phyloP scores from a whole-genome alignment of 2,888 invertebrate genomes.

The Mallateleia sp. region DNA sequence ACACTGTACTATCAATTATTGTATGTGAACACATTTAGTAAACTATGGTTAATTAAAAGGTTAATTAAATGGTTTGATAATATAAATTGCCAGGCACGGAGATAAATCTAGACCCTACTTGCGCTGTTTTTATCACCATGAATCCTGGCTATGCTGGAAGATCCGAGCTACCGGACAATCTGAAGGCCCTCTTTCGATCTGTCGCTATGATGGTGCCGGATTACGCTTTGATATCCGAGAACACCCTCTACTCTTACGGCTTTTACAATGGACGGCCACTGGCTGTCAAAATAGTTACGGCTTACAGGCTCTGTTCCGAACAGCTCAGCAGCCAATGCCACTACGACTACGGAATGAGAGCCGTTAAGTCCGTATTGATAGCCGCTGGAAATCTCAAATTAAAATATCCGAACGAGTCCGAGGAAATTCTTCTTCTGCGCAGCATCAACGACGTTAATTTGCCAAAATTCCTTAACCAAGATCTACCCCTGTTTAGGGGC shows the following conservation, averaged over 20 bases:
- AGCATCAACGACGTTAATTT: conserved; percentile 98
- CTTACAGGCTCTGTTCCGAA: conserved; percentile 97
- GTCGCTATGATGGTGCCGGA: conserved; percentile 99
- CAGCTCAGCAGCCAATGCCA: conserved; percentile 98
- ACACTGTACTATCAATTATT: too few relatives aligned
- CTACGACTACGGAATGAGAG: conserved; percentile 99
- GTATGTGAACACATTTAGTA: too few relatives aligned
- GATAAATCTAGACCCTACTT: conserved; percentile 93
- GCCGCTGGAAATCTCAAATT: conserved; percentile 98
- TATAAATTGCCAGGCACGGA: conserved; percentile 97
- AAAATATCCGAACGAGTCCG: conserved; percentile 96
- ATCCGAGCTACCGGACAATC: conserved; percentile 97
- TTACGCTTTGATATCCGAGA: conserved; percentile 98
- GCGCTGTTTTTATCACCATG: conserved; percentile 95
- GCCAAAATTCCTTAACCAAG: conserved; percentile 97
- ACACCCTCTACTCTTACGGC: conserved; percentile 97
- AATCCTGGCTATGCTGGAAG: conserved; percentile 97
- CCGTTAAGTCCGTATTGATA: conserved; percentile 97
- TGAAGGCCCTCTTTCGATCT: conserved; percentile 98
- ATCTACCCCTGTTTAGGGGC: conserved; percentile 96
- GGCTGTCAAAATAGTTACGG: conserved; percentile 98
- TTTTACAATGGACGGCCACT: conserved; percentile 96
- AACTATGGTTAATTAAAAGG: too few relatives aligned
- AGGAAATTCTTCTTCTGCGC: conserved; percentile 96
- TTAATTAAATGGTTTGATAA: too few relatives aligned